Conservation (phyloP, 2,113 vertebrate genomes). For the Pontoporia blainvillei region DNA sequence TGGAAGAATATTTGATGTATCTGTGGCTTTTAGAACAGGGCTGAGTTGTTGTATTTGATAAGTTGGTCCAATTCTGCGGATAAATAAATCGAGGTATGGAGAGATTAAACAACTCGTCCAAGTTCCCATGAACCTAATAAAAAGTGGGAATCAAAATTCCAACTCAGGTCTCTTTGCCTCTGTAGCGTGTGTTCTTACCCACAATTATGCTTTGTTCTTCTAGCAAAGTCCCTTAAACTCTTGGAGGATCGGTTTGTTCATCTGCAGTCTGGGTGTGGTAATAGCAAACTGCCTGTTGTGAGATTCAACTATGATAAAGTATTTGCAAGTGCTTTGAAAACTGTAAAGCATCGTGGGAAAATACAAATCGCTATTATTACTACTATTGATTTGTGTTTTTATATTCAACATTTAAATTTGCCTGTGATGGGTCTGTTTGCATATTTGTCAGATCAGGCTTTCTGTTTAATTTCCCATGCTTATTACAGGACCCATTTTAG, state of each 20-base stretch:
- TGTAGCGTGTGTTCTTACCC: fast-evolving
- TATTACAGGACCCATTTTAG: background rate
- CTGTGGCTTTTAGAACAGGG: background rate
- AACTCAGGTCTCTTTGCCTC: background rate
- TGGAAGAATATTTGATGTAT: background rate
- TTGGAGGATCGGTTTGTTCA: background rate
- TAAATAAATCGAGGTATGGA: background rate
- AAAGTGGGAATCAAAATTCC: background rate
- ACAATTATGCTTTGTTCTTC: background rate
- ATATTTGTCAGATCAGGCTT: background rate
- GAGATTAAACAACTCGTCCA: background rate
- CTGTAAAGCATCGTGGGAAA: background rate
- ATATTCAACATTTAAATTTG: background rate
- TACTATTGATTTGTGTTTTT: background rate
- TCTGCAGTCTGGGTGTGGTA: background rate
- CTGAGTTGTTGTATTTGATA: background rate
- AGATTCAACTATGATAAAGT: background rate
- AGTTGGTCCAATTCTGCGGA: background rate
- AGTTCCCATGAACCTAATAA: background rate
- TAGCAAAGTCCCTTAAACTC: background rate
- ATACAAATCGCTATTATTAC: background rate
- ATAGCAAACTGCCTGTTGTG: background rate
- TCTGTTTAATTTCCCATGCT: background rate
- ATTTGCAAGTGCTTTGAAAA: background rate
- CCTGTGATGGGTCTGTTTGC: background rate